phyloP scores from a whole-genome alignment of 1,140 invertebrate genomes.

The Phortica variegata region DNA sequence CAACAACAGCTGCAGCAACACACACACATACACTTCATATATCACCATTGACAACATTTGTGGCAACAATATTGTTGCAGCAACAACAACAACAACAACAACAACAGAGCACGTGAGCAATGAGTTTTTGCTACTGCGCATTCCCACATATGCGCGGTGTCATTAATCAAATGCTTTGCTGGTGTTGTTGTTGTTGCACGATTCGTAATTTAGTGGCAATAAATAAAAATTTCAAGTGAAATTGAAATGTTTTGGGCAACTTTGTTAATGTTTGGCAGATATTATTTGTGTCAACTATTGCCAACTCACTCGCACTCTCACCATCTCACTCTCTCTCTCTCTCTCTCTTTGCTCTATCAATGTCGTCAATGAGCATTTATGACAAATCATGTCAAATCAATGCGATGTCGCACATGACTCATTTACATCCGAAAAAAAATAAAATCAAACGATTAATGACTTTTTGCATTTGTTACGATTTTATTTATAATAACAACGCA shows the following conservation, averaged over 20 bases:
- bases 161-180: constrained; percentile 38
- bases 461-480: constrained; percentile 46
- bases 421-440: too few relatives aligned
- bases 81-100: too few relatives aligned
- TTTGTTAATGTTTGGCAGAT: too few relatives aligned
- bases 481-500: constrained; percentile 47
- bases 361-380: constrained; percentile 21
- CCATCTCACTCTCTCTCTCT: too few relatives aligned
- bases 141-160: constrained; percentile 2
- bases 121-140: too few relatives aligned
- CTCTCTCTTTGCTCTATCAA: constrained; percentile 16
- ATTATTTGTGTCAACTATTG: too few relatives aligned
- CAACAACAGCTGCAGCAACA: constrained; percentile 9
- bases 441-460: too few relatives aligned
- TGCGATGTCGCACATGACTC: too few relatives aligned
- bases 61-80: constrained; percentile 19
- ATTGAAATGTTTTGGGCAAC: constrained; percentile 52
- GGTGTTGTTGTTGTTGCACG: constrained; percentile 22
- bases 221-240: constrained; percentile 49
- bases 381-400: too few relatives aligned
- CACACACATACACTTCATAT: constrained; percentile 32
- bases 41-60: constrained; percentile 12
- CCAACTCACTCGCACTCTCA: too few relatives aligned
- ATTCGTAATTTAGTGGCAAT: constrained; percentile 52
- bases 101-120: too few relatives aligned